A percentile compares a stretch with the other conserved stretches of the same genome.
Evolutionary conservation across 1,140 invertebrate genomes (phyloP).

Genomic region (Drosophila cardini): DNA sequence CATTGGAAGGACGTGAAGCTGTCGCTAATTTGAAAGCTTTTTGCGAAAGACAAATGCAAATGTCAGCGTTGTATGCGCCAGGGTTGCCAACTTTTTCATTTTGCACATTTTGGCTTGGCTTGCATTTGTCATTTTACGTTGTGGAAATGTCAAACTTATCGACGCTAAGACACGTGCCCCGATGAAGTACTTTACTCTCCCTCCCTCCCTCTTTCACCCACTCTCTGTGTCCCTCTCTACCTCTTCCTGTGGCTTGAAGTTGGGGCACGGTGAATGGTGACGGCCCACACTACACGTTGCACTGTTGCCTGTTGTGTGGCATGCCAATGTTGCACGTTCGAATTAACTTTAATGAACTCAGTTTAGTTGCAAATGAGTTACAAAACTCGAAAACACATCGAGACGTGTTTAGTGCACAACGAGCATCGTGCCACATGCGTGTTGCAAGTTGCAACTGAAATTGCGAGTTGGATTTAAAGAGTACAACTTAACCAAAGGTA

Average conservation of each 20-base stretch:
- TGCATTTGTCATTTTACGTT: slow-evolving; percentile 75
- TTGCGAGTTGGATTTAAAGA: background rate
- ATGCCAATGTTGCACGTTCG: slow-evolving; percentile 79
- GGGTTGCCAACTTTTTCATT: slow-evolving; percentile 75
- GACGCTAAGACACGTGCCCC: slow-evolving; percentile 74
- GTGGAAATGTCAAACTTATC: slow-evolving; percentile 81
- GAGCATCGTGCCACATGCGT: slow-evolving; percentile 23
- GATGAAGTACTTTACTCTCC: background rate
- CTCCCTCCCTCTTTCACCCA: background rate
- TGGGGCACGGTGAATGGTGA: slow-evolving; percentile 44
- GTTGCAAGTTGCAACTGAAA: slow-evolving; percentile 8
- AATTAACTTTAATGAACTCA: slow-evolving; percentile 83
- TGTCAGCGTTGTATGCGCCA: slow-evolving; percentile 65
- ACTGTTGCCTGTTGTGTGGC: slow-evolving; percentile 56
- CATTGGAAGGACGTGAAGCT: slow-evolving; percentile 23
- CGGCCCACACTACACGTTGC: slow-evolving; percentile 20
- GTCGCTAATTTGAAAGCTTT: slow-evolving; percentile 58
- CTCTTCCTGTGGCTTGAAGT: background rate
- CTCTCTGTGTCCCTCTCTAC: background rate
- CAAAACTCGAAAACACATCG: slow-evolving; percentile 82
- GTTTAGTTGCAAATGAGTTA: slow-evolving; percentile 83
- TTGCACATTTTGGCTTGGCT: slow-evolving; percentile 33
- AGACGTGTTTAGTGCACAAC: slow-evolving; percentile 72
- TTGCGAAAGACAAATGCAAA: slow-evolving; percentile 75
- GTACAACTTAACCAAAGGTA: background rate